phyloP scores from a whole-genome alignment of 2,888 invertebrate species.

The Graphium colonna region DNA sequence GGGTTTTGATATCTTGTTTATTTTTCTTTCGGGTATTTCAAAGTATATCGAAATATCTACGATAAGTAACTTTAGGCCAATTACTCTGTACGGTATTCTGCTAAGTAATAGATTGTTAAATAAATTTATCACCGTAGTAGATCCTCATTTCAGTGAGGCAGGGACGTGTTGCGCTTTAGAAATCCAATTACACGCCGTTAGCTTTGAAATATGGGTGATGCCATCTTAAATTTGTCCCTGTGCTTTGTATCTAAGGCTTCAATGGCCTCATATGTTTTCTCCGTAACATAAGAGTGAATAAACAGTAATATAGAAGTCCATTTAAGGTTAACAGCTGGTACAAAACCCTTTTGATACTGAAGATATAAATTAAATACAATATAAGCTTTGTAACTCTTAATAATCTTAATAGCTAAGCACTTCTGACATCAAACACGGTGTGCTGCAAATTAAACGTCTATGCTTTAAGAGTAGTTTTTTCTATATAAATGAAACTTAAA shows the following conservation, averaged over 20 bases:
- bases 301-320: no score
- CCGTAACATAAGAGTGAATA: background rate
- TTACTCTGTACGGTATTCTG: background rate
- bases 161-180: constrained; percentile 27
- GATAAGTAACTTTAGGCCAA: no score
- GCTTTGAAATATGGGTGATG: constrained; percentile 9
- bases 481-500: no score
- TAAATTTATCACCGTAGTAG: constrained; percentile 26
- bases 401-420: no score
- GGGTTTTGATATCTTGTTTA: no score
- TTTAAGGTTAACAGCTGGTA: no score
- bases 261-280: background rate
- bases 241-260: background rate
- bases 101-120: constrained; percentile 15
- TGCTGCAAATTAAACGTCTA: background rate
- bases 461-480: no score
- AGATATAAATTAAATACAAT: background rate
- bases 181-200: constrained; percentile 29
- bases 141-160: constrained; percentile 23
- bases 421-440: no score
- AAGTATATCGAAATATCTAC: no score
- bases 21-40: no score
- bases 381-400: background rate
- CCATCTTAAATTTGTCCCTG: background rate
- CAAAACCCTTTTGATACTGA: background rate